These are phyloP conservation scores for Odontophorus gujanensis DNA, from an alignment of 2,113 vertebrate genomes.

Conservation along the genomic window DNA sequence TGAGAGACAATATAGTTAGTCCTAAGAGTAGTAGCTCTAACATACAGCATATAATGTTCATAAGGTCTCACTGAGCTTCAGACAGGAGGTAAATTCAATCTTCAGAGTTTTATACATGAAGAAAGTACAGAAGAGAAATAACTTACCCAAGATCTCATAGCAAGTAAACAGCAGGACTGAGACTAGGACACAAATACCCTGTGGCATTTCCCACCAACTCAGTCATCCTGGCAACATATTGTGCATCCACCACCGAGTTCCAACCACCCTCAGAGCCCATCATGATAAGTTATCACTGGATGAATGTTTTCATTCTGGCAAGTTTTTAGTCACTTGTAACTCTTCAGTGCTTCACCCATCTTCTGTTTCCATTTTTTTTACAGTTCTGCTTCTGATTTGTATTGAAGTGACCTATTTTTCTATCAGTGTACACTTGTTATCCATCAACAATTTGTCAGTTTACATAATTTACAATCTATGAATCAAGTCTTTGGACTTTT, in stretches of 20 bases:
- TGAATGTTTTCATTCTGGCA: neutral
- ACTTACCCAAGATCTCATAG: neutral
- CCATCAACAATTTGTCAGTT: neutral
- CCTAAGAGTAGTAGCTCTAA: neutral
- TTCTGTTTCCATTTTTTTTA: neutral
- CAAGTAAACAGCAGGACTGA: neutral
- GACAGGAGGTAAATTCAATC: neutral
- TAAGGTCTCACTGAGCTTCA: neutral
- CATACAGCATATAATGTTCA: neutral
- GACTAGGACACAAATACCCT: neutral
- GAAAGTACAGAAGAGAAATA: neutral
- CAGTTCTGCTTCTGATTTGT: neutral
- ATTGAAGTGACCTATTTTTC: neutral
- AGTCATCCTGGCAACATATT: neutral
- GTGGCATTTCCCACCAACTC: neutral
- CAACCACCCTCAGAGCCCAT: neutral
- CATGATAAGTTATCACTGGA: neutral
- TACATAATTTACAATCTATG: neutral
- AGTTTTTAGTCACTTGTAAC: neutral
- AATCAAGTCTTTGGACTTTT: neutral
- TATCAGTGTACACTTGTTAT: neutral
- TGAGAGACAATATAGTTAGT: neutral
- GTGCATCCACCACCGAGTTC: neutral
- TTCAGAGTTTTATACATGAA: neutral
- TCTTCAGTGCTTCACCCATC: neutral